Base-by-base conservation (phyloP, 2,797 vertebrate species). In the Apodemus agrarius region DNA sequence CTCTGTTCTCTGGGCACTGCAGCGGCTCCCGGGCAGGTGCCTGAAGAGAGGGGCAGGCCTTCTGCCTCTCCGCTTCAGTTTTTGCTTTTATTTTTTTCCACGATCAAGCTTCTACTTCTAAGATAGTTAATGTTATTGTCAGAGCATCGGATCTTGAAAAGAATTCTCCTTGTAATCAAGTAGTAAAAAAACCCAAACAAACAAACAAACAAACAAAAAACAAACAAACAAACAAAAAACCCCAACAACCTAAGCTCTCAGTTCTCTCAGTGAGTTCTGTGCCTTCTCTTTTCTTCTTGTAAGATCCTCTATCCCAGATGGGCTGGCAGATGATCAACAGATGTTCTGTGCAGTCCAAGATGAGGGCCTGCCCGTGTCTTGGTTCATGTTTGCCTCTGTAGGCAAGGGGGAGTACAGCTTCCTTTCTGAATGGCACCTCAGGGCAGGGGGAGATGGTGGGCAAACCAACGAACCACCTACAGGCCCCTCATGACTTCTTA, bases 141-240 rank as follows among this genome's bases (percentile, higher is more conserved):
- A 88, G 92, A 97, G 94, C 81, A 49, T 80, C 80, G 6, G 91
- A 82, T 92, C 81, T 90, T 84, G 75, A 93, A 96, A 96, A 89
- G 67, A 94, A 93, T 85, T 14, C 22, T 90, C 74, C 82, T 83
- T 90, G 24, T 61, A 96, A 85, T 94, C 61, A 46, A 89, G 89
- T 96, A 83, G 43, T 3, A 43, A 43, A 43, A 43, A n/a, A n/a
- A n/a, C 59, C 91, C 91, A 67, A 74, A 46, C 46, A 46, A 46
- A 46, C 46, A 46, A 46, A 46, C 46, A 46, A 59, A 59, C n/a
- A n/a, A n/a, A n/a, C n/a, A n/a, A n/a, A n/a, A n/a, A n/a, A n/a
- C n/a, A n/a, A n/a, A n/a, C n/a, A n/a, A n/a, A n/a, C n/a, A n/a
- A n/a, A n/a, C n/a, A n/a, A n/a, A n/a, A n/a, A n/a, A n/a, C n/a